Conservation (phyloP, 2,797 vertebrate genomes). For the Rousettus madagascariensis region DNA sequence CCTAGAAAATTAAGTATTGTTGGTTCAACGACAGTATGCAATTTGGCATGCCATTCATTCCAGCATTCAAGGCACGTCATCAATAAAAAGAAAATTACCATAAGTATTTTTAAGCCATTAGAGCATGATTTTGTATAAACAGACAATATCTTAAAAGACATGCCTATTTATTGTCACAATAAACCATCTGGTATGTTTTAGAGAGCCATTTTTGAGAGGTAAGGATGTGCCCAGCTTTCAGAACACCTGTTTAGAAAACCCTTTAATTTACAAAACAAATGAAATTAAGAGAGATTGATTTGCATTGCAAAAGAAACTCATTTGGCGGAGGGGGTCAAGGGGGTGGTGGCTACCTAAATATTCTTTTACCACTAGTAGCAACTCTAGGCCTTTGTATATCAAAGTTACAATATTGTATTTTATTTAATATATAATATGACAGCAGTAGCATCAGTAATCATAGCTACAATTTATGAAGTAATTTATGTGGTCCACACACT, state of each 20-base stretch:
- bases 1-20: not conserved
- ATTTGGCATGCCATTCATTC: not conserved
- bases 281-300: slow-evolving; percentile 35
- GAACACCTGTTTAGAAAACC: slow-evolving; percentile 37
- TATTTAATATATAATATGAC: not conserved
- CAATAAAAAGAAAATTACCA: not conserved
- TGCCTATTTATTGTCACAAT: not conserved
- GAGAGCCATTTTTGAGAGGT: slow-evolving; percentile 11
- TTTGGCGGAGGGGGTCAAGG: accelerated
- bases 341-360: not conserved
- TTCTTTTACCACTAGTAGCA: not conserved
- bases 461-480: not conserved
- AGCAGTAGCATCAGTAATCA: not conserved
- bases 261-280: slow-evolving; percentile 33
- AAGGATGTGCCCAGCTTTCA: slow-evolving; percentile 5
- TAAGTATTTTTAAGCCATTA: slow-evolving; percentile 19
- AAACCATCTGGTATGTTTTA: slow-evolving; percentile 35
- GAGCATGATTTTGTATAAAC: not conserved
- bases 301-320: not conserved
- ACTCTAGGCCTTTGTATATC: not conserved
- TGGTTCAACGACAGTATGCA: not conserved
- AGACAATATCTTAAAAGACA: slow-evolving; percentile 23
- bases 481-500: not conserved
- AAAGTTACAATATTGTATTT: not conserved
- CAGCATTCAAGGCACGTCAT: not conserved